Conservation (phyloP, 2,113 vertebrate species). For the Pyrgilauda ruficollis region DNA sequence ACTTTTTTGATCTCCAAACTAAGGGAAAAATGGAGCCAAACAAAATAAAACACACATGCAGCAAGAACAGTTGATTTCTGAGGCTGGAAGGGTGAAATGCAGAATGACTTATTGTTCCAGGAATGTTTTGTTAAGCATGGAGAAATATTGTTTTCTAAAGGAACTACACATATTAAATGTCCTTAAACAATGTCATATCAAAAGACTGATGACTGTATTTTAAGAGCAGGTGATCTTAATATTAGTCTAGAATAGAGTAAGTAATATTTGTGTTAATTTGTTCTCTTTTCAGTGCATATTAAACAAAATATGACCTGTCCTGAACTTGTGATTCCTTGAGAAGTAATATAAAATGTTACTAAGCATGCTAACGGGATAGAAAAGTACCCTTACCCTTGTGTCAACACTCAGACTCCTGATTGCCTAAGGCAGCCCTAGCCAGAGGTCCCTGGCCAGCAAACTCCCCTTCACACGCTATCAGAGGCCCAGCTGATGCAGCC, state of each 20-base stretch:
- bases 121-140: conserved; percentile 39
- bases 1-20: conserved; percentile 35
- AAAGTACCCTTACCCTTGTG: neutral
- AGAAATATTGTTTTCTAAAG: conserved; percentile 34
- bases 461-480: neutral
- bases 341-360: neutral
- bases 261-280: neutral
- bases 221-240: neutral
- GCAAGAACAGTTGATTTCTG: neutral
- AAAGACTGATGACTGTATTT: neutral
- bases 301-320: neutral
- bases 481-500: neutral
- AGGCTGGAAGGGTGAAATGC: neutral
- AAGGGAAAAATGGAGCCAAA: conserved; percentile 2
- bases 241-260: neutral
- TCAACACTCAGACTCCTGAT: neutral
- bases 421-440: neutral
- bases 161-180: neutral
- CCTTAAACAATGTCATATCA: neutral
- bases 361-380: neutral
- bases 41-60: conserved; percentile 23
- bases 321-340: neutral
- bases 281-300: neutral
- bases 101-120: conserved; percentile 18
- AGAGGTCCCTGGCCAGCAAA: neutral